Base-by-base conservation (phyloP, 2,113 vertebrate genomes). In the Neolamprologus caudopunctatus region DNA sequence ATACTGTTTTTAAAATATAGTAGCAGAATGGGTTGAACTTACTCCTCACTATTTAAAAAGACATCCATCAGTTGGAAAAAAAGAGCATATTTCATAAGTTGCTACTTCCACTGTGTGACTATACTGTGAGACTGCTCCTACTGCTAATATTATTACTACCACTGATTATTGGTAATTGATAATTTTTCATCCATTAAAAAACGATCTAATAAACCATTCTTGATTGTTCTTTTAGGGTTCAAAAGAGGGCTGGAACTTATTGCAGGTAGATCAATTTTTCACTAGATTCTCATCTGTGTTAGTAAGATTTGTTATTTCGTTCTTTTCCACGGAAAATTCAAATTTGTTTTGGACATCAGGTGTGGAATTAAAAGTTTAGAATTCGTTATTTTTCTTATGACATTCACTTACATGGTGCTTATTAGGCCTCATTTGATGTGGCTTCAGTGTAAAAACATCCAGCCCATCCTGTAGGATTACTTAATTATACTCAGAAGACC, bases 401-500 rank as follows among this genome's bases (percentile, higher is more conserved):
- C 26, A n/a, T 51, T 31, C 0, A 28, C 14, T 10, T 73, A 45
- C 13, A 73, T 7, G 14, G 9, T 47, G 9, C 8, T 81, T 55
- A 51, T 61, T 81, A 73, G 81, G 75, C 45, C 8, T 86, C 11
- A 68, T 87, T 86, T 87, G 85, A 89, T 83, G 84, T 42, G 80
- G 84, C 51, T 83, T 83, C 50, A 68, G 63, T 55, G 51, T 78
- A 90, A 79, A 93, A 91, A 80, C 73, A 71, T 81, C 78, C 86
- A 89, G 82, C 83, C 47, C 85, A 66, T 84, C 58, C 82, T 88
- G 61, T 75, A 75, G 24, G 24, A 86, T 61, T 28, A 57, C 24
- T 63, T 88, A 45, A 92, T 81, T 84, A 82, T 51, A 79, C 82
- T 87, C 86, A 37, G 66, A 57, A 88, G 88, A 91, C 73, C 10